A percentile compares a stretch with the other conserved stretches of the same genome.
phyloP scores from a whole-genome alignment of 2,888 invertebrate species.

The Sinotaia quadrata region DNA sequence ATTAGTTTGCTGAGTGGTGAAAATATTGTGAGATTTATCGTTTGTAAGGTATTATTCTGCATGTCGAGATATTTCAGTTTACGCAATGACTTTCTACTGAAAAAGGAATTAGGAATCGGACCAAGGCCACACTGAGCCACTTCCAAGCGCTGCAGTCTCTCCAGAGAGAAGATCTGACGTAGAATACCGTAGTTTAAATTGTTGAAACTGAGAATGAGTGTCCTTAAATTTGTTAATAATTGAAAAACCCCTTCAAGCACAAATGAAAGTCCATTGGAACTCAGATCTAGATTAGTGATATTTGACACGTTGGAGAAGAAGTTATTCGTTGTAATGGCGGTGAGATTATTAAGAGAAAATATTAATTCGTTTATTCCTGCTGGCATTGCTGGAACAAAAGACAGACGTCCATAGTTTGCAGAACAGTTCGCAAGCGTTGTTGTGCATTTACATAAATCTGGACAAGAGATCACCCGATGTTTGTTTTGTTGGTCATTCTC shows the following conservation, averaged over 20 bases:
- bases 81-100: background rate
- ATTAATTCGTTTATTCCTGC: conserved; percentile 9
- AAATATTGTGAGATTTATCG: conserved; percentile 11
- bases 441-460: background rate
- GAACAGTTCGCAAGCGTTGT: background rate
- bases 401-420: background rate
- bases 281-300: conserved; percentile 21
- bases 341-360: conserved; percentile 21
- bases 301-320: conserved; percentile 24
- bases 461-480: too few relatives aligned
- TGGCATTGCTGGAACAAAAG: conserved; percentile 11
- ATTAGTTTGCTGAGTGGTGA: conserved; percentile 5
- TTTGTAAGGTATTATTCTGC: conserved; percentile 17
- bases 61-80: background rate
- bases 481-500: too few relatives aligned
- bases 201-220: conserved; percentile 22
- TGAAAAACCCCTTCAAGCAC: conserved; percentile 15
- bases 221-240: conserved; percentile 8
- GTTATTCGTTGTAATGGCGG: background rate
- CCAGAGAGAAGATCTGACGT: background rate
- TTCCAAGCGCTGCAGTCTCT: conserved; percentile 16
- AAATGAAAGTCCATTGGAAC: conserved; percentile 5
- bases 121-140: conserved; percentile 5
- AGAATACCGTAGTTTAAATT: background rate
- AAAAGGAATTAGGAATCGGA: conserved; percentile 7